Percentiles rank a stretch among this genome's conserved stretches.
phyloP scores from a whole-genome alignment of 2,888 invertebrate genomes.

The Meteorus cinctellus region DNA sequence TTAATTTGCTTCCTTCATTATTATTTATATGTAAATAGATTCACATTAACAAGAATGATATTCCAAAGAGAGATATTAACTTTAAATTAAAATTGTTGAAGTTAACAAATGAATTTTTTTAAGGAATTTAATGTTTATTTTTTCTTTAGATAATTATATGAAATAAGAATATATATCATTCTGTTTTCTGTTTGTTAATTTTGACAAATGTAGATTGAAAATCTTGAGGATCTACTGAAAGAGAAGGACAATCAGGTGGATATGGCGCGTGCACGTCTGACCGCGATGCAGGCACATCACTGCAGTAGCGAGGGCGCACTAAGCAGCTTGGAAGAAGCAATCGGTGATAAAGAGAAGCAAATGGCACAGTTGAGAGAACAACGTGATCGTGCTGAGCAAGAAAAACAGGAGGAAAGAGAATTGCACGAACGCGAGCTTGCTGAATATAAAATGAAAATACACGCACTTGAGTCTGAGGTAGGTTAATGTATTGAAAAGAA shows the following conservation, averaged over 20 bases:
- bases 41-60: no score
- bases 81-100: not conserved
- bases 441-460: conserved; percentile 95
- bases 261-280: conserved; percentile 91
- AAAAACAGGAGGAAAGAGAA: conserved; percentile 96
- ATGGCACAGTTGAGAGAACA: conserved; percentile 95
- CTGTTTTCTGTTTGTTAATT: not conserved
- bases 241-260: conserved; percentile 99
- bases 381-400: conserved; percentile 94
- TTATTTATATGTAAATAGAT: not conserved
- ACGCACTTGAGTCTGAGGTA: conserved; percentile 89
- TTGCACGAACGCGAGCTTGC: conserved; percentile 94
- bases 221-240: conserved; percentile 95
- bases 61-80: no score
- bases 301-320: conserved; percentile 95
- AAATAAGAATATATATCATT: not conserved
- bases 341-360: conserved; percentile 97
- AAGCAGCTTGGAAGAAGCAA: conserved; percentile 94
- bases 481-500: not conserved
- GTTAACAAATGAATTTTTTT: not conserved
- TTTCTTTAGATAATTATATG: no score
- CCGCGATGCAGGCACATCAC: conserved; percentile 96
- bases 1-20: conserved; percentile 20
- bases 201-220: conserved; percentile 85
- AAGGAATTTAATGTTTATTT: not conserved